Evolutionary conservation across 2,888 invertebrate genomes (phyloP), one percentile per base, ranked within the genome.

Genomic region (Dasysyrphus tricinctus): DNA sequence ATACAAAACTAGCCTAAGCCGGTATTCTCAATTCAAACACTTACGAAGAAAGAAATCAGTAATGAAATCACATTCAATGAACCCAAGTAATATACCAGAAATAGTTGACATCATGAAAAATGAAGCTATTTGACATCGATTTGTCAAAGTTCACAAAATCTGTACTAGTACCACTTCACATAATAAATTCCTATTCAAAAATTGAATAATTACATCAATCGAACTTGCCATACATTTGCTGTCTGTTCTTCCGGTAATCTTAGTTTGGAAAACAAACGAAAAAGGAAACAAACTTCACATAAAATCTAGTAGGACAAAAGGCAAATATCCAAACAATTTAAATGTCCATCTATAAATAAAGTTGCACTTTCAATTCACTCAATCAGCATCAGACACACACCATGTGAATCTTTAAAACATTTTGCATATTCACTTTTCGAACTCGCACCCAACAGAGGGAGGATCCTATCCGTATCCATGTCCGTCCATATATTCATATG

Each of bases 301-400:
- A 54, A n/a, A 54, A 54, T 70, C 74, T 69, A 69, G 34, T 56
- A 70, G 74, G 51, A 39, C 74, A 63, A 24, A 83, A 37, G 47
- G n/a, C 47, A 75, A 75, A 79, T 80, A 59, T 57, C 12, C 69
- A 63, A 80, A 61, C 76, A 80, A 76, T 80, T 80, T 44, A 76
- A 80, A 65, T 78, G 59, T 78, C 79, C 63, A 34, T 79, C 65
- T 65, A n/a, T n/a, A 73, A 78, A 57, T 56, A 63, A n/a, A n/a
- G 57, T 61, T 61, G 74, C 24, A 39, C 47, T 63, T 79, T 39
- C 61, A 29, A 19, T 65, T 65, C 65, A 81, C 56, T 72, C 32
- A 49, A 77, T 59, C 76, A 59, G 39, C n/a, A 49, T 47, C 69
- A n/a, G n/a, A 3, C 24, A 51, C 47, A 75, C 79, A 63, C 47